Conservation (phyloP, 1,140 invertebrate species). For the Adelges cooleyi region DNA sequence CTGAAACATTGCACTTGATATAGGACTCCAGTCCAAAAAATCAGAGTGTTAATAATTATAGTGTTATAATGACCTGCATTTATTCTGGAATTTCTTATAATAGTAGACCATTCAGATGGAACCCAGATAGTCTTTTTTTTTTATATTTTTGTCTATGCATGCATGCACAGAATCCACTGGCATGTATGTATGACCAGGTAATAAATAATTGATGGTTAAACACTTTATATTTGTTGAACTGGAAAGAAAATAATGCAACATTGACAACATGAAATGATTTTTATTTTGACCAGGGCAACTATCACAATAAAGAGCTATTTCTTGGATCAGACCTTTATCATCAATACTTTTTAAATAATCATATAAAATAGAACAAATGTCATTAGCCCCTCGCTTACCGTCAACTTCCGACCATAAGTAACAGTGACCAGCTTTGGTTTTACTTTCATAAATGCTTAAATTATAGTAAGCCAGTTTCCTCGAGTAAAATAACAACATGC, state of each 20-base stretch:
- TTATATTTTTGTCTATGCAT: constrained; percentile 31
- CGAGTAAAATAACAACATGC: background rate
- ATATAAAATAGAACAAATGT: background rate
- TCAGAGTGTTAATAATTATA: background rate
- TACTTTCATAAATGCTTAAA: background rate
- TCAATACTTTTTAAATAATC: no score
- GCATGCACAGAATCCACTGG: constrained; percentile 34
- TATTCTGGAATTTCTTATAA: constrained; percentile 6
- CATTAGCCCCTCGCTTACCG: background rate
- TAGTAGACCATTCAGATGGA: constrained; percentile 34
- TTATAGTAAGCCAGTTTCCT: background rate
- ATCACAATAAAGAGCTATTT: background rate
- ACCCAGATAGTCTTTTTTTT: constrained; percentile 33
- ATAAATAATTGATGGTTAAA: background rate
- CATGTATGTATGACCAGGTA: no score
- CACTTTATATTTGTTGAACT: background rate
- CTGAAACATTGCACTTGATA: background rate
- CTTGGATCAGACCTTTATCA: background rate
- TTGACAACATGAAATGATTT: background rate
- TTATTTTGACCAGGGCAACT: no score
- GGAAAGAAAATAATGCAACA: background rate
- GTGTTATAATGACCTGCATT: constrained; percentile 15
- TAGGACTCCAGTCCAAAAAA: background rate
- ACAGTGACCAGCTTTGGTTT: background rate
- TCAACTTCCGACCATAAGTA: background rate